phyloP scores from a whole-genome alignment of 2,113 vertebrate species.

The Anoura caudifer region DNA sequence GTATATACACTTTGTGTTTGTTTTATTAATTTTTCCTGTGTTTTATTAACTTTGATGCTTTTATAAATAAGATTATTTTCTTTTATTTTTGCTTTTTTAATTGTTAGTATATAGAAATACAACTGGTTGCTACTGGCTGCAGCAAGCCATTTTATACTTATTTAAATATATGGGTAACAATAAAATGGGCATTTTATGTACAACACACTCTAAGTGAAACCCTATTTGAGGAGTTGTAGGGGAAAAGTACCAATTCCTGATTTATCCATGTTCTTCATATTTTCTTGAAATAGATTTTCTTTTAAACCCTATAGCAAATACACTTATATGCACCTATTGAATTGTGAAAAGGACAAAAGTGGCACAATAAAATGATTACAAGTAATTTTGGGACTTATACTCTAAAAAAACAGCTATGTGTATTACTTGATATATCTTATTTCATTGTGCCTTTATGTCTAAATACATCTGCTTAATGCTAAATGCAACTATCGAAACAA shows the following conservation, averaged over 20 bases:
- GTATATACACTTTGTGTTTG: not conserved
- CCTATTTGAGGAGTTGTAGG: not conserved
- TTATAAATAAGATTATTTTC: not conserved
- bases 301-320: not conserved
- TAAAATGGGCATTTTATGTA: not conserved
- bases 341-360: not conserved
- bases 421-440: not conserved
- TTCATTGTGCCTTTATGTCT: not conserved
- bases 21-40: not conserved
- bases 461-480: not conserved
- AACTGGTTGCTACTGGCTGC: not conserved
- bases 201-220: not conserved
- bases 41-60: not conserved
- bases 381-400: not conserved
- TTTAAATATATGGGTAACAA: not conserved
- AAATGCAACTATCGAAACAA: not conserved
- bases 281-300: not conserved
- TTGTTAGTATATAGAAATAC: not conserved
- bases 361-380: not conserved
- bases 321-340: not conserved
- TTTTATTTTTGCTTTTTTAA: not conserved
- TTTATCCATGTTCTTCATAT: not conserved
- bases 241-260: not conserved
- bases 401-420: not conserved
- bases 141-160: not conserved